Conservation (phyloP, 2,113 vertebrate genomes). For the Mola mola region DNA sequence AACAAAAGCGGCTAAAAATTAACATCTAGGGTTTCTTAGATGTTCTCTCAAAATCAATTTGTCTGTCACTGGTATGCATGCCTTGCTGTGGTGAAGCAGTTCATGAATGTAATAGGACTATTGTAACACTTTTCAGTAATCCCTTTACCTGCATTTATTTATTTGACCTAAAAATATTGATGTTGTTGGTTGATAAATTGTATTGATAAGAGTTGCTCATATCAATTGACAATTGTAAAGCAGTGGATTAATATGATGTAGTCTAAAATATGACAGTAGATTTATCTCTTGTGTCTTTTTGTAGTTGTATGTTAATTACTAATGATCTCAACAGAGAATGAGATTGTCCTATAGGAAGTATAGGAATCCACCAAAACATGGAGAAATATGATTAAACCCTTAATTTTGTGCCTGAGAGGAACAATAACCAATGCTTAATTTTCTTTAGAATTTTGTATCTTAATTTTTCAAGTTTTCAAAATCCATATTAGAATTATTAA, state of each 20-base stretch:
- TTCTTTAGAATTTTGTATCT: not conserved
- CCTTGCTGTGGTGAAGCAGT: not conserved
- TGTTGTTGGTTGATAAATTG: slow-evolving; percentile 6
- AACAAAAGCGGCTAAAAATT: not conserved
- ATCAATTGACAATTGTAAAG: slow-evolving; percentile 26
- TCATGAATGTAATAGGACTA: not conserved
- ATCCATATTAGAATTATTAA: not conserved
- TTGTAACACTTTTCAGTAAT: not conserved
- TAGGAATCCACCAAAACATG: not conserved
- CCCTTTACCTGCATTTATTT: not conserved
- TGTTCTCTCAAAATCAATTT: not conserved
- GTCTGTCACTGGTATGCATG: not conserved
- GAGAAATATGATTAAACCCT: not conserved
- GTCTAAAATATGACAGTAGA: slow-evolving; percentile 29
- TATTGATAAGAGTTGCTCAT: slow-evolving; percentile 27
- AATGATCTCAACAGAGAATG: not conserved
- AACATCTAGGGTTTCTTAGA: slow-evolving; percentile 4
- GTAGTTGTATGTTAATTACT: slow-evolving; percentile 22
- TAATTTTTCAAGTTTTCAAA: too few species aligned
- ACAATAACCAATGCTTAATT: not conserved
- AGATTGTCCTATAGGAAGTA: not conserved
- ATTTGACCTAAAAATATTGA: slow-evolving; percentile 8
- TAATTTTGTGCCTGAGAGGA: not conserved
- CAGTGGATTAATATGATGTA: slow-evolving; percentile 26
- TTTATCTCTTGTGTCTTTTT: slow-evolving; percentile 35